Conservation (phyloP, 2,797 vertebrate genomes). For the Miichthys miiuy region DNA sequence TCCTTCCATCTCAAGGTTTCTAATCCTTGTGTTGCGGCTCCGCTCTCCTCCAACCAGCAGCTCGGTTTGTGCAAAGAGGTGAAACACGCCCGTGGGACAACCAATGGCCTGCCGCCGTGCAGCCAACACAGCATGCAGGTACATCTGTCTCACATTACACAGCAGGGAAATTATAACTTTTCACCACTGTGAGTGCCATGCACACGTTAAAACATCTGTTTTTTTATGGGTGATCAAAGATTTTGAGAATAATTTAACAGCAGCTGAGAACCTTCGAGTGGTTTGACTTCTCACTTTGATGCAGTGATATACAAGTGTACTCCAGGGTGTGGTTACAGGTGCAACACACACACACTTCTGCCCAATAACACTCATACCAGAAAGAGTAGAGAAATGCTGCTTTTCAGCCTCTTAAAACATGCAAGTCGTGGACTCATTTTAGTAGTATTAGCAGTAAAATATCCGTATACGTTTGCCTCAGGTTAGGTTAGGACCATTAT, state of each 20-base stretch:
- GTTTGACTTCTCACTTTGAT: not conserved
- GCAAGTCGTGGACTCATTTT: not conserved
- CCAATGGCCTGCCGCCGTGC: slow-evolving; percentile 68
- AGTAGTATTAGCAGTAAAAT: not conserved
- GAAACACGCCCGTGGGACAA: slow-evolving; percentile 36
- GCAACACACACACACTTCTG: too few species aligned
- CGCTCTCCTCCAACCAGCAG: slow-evolving; percentile 62
- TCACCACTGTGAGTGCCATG: not conserved
- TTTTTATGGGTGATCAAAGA: not conserved
- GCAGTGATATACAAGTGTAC: not conserved
- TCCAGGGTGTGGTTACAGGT: not conserved
- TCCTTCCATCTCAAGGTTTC: slow-evolving; percentile 51
- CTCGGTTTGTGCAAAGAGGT: slow-evolving; percentile 52
- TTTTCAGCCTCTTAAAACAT: not conserved
- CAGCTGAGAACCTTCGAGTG: not conserved
- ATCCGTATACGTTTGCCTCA: not conserved
- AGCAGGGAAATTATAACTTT: not conserved
- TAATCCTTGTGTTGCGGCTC: slow-evolving; percentile 46
- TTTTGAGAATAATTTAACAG: not conserved
- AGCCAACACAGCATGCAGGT: slow-evolving; percentile 77
- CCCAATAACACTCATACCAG: not conserved
- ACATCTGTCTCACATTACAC: slow-evolving; percentile 18
- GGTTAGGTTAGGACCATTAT: not conserved
- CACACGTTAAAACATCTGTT: not conserved
- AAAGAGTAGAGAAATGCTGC: too few species aligned